Percentiles rank a stretch among this genome's conserved stretches.
phyloP scores from a whole-genome alignment of 2,113 vertebrate species.

The Donacobius atricapilla region DNA sequence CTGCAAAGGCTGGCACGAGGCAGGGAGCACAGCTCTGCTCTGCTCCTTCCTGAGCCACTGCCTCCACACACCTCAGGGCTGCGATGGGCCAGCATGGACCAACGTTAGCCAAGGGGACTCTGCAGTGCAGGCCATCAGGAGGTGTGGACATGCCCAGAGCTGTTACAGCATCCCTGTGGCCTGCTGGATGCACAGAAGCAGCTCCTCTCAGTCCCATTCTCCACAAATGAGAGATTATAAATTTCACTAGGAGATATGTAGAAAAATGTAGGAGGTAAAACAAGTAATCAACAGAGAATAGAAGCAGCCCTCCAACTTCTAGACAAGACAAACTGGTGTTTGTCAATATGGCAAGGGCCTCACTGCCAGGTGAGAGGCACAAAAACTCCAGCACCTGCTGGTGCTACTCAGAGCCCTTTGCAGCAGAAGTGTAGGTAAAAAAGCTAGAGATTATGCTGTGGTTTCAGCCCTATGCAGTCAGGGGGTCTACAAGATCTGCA shows the following conservation, averaged over 20 bases:
- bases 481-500: rapidly evolving
- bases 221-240: background rate
- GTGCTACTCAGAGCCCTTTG: background rate
- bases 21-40: background rate
- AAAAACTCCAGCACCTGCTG: background rate
- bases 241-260: rapidly evolving
- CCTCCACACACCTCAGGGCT: background rate
- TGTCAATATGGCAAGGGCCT: background rate
- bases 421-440: background rate
- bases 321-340: background rate
- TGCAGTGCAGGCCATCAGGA: background rate
- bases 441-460: background rate
- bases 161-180: background rate
- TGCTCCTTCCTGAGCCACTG: background rate
- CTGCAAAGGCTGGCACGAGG: rapidly evolving
- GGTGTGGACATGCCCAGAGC: background rate
- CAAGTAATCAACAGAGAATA: background rate
- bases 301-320: background rate
- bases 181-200: background rate
- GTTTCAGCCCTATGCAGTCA: background rate
- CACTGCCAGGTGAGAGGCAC: background rate
- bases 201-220: background rate
- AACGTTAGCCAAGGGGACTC: background rate
- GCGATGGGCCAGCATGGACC: background rate
- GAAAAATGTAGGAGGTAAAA: background rate